Evolutionary conservation across 2,888 invertebrate species (phyloP).

Genomic region (Drosophila phalerata): DNA sequence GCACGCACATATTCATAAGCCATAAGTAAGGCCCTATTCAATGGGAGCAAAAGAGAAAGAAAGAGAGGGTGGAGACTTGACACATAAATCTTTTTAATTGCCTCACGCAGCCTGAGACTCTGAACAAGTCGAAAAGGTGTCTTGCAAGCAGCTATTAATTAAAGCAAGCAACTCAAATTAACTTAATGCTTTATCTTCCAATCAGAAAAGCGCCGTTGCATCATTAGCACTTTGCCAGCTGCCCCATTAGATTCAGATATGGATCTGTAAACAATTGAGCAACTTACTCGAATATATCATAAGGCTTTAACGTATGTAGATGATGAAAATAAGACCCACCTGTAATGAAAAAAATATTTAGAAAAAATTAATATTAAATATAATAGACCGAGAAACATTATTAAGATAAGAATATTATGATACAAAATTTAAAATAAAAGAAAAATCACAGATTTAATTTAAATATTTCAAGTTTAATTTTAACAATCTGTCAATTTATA

Average conservation of each 20-base stretch:
- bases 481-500: neutral
- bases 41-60: neutral
- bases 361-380: neutral
- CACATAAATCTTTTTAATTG: conserved; percentile 68
- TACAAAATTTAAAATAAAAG: no score
- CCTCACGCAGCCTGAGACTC: conserved; percentile 51
- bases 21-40: conserved; percentile 25
- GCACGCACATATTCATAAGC: conserved; percentile 34
- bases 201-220: conserved; percentile 43
- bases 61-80: conserved; percentile 41
- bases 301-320: neutral
- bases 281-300: conserved; percentile 14
- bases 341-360: conserved; percentile 4
- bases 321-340: conserved; percentile 18
- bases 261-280: conserved; percentile 8
- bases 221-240: conserved; percentile 42
- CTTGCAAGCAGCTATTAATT: conserved; percentile 58
- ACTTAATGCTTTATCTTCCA: conserved; percentile 52
- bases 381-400: neutral
- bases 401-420: neutral
- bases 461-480: neutral
- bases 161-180: conserved; percentile 48
- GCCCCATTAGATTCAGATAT: neutral
- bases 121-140: conserved; percentile 21
- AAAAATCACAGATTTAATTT: neutral